These are phyloP conservation scores for Coptotermes formosanus DNA, from an alignment of 1,140 invertebrate genomes.

Conservation along the genomic window DNA sequence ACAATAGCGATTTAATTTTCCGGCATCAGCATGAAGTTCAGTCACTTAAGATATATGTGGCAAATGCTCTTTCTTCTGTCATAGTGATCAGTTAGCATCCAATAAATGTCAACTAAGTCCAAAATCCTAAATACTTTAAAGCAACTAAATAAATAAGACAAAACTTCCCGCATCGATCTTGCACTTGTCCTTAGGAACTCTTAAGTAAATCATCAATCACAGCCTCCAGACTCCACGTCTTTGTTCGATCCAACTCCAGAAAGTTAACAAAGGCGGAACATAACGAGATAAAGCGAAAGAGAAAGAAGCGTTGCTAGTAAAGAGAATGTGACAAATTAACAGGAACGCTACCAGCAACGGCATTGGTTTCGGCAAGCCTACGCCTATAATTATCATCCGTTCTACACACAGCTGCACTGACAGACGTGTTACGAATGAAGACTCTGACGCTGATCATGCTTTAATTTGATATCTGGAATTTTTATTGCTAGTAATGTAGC, in stretches of 20 bases:
- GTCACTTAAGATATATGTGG: too few species aligned
- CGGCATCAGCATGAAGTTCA: too few species aligned
- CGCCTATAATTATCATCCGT: too few species aligned
- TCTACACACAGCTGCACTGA: too few species aligned
- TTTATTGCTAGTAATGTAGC: too few species aligned
- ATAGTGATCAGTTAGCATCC: background rate
- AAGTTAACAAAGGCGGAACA: background rate
- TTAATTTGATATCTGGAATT: too few species aligned
- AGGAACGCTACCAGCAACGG: background rate
- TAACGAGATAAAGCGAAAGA: background rate
- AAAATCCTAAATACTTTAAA: background rate
- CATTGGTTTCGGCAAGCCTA: background rate
- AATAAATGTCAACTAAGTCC: background rate
- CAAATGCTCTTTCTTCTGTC: too few species aligned
- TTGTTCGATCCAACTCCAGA: background rate
- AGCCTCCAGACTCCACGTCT: background rate
- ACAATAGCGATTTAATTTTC: too few species aligned
- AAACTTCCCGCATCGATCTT: background rate
- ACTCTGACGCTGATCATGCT: too few species aligned
- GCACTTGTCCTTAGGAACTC: background rate
- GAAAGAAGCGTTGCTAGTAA: background rate
- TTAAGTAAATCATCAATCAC: conserved; percentile 14
- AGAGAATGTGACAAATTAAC: background rate
- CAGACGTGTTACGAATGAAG: too few species aligned
- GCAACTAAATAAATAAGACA: background rate